These are phyloP conservation scores for Heterohyrax brucei DNA, from an alignment of 2,797 vertebrate genomes.

Conservation along the genomic window DNA sequence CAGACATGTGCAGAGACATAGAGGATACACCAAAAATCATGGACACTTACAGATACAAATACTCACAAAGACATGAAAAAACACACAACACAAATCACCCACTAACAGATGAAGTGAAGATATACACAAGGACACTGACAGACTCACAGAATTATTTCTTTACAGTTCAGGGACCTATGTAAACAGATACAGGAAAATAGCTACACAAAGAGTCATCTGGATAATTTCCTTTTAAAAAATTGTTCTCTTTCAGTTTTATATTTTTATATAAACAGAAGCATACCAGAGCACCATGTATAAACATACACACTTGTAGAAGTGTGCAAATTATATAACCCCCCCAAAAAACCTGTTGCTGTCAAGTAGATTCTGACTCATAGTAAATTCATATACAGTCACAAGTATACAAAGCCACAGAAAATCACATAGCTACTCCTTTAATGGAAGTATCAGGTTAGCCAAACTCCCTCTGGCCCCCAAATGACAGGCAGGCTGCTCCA, in stretches of 20 bases:
- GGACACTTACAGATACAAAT: slow-evolving; percentile 66
- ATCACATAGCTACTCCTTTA: slow-evolving; percentile 64
- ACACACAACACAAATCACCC: slow-evolving; percentile 47
- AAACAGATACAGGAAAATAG: slow-evolving; percentile 66
- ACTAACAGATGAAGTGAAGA: slow-evolving; percentile 42
- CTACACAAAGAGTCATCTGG: slow-evolving; percentile 43
- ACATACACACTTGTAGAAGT: slow-evolving; percentile 64
- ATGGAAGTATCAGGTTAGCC: slow-evolving; percentile 49
- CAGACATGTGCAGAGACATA: slow-evolving; percentile 43
- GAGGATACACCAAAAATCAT: slow-evolving; percentile 50
- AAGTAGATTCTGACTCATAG: not conserved
- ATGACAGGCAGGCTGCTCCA: slow-evolving; percentile 56
- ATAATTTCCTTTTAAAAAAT: slow-evolving; percentile 56
- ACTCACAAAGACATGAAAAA: slow-evolving; percentile 62
- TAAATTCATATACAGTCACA: slow-evolving; percentile 61
- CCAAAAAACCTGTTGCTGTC: not conserved
- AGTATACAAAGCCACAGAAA: slow-evolving; percentile 69
- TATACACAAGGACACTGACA: slow-evolving; percentile 47
- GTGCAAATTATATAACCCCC: slow-evolving; percentile 44
- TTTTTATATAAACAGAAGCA: slow-evolving; percentile 73
- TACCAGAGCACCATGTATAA: slow-evolving; percentile 66
- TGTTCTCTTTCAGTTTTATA: slow-evolving; percentile 68
- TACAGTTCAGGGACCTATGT: slow-evolving; percentile 19
- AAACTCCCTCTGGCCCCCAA: slow-evolving; percentile 49
- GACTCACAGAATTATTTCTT: slow-evolving; percentile 16